Base-by-base conservation (phyloP, 2,113 vertebrate species). In the Myanophis thanlyinensis region DNA sequence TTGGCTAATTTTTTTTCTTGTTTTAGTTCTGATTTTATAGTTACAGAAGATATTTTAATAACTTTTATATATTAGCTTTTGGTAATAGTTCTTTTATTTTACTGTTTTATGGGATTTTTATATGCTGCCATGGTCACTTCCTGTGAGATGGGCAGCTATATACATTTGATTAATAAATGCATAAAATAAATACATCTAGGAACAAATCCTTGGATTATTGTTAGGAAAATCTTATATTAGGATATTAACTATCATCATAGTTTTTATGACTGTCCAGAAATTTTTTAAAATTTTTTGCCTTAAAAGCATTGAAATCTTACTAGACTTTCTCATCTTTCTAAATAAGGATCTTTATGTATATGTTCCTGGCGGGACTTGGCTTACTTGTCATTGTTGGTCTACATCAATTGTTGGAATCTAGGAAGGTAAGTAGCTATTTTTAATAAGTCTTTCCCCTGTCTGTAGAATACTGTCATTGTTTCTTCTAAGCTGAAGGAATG, bases 381-480 rank as follows among this genome's bases (percentile, higher is more conserved):
- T 97, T 99, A 12, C 98, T 99, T 35, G 97, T 99, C 52, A 87
- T 99, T 87, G 98, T 99, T 27, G 99, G 99, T 49, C 98, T 99
- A 56, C 99, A 99, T 96, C 99, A 99, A 94, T 98, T 99, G 46
- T 95, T 99, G 87, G 99, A 99, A 95, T 99, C 99, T 85, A 98
- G 99, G 94, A 99, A 99, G 98, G 99, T 99, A 97, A 92, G 95
- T 93, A 23, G 9, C 0, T 0, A 54, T 1, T 84, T 93, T 88
- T 92, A 27, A 56, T 18, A 15, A 59, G 13, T 15, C 8, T 4
- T 9, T 12, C 85, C 59, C 30, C 52, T 51, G 46, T 44, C 47
- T 85, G 1, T 49, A 90, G 47, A 25, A 84, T 89, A 25, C 8
- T 18, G 5, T 48, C 25, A 9, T 22, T 35, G 18, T 48, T 89